These are phyloP conservation scores for Xiphophorus maculatus DNA, from an alignment of 2,113 vertebrate genomes.

Conservation along the genomic window DNA sequence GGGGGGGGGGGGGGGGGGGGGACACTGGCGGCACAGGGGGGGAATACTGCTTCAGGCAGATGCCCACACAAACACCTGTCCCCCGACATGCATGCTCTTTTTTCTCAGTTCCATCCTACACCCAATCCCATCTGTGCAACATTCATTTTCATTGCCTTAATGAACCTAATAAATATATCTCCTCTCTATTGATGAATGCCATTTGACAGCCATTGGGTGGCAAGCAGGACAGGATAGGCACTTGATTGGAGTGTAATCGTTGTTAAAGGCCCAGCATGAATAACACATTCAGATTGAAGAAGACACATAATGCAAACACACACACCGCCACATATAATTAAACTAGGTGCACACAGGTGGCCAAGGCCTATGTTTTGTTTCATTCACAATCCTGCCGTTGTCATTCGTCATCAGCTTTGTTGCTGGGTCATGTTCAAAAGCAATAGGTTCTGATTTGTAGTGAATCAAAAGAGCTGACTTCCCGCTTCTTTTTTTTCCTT, in stretches of 20 bases:
- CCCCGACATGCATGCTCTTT: constrained; percentile 10
- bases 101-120: constrained; percentile 52
- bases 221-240: constrained; percentile 59
- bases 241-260: constrained; percentile 77
- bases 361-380: constrained; percentile 67
- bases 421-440: too few relatives aligned
- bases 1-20: constrained; percentile 39
- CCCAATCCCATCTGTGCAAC: constrained; percentile 69
- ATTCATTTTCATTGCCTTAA: constrained; percentile 77
- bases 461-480: too few relatives aligned
- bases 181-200: constrained; percentile 72
- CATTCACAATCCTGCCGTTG: constrained; percentile 73
- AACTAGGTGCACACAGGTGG: constrained; percentile 64
- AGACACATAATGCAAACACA: constrained; percentile 15
- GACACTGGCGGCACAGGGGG: constrained; percentile 47
- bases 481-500: too few relatives aligned
- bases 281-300: constrained; percentile 67
- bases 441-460: too few relatives aligned
- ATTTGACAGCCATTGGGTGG: constrained; percentile 71
- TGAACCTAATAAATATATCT: constrained; percentile 78
- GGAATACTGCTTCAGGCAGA: constrained; percentile 65
- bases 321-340: not conserved
- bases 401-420: constrained; percentile 69
- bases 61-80: constrained; percentile 53
- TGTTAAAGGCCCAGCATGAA: constrained; percentile 74